Evolutionary conservation across 2,888 invertebrate genomes (phyloP).

Genomic region (Yponomeuta plumbellus): DNA sequence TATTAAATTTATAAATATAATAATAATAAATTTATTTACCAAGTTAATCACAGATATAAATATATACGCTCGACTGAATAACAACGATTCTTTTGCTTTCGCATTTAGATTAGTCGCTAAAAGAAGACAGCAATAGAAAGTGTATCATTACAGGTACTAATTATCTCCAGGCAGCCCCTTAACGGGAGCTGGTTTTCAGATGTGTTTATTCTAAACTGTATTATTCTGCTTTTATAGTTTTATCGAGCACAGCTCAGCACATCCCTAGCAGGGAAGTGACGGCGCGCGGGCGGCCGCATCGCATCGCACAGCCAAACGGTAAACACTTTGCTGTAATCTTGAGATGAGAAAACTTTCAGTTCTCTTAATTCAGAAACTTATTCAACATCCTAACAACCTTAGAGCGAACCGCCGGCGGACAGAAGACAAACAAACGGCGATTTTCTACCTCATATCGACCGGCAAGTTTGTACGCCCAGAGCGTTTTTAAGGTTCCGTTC

Average conservation of each 20-base stretch:
- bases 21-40: no score
- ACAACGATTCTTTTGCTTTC: no score
- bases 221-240: neutral
- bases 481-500: neutral
- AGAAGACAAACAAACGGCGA: constrained; percentile 64
- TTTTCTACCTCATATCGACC: constrained; percentile 7
- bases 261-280: constrained; percentile 31
- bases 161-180: no score
- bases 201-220: no score
- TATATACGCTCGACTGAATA: no score
- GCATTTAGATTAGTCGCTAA: no score
- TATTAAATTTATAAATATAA: no score
- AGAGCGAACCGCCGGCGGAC: constrained; percentile 68
- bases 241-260: constrained; percentile 4
- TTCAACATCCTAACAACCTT: constrained; percentile 77
- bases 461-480: neutral
- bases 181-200: no score
- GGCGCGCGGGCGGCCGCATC: constrained; percentile 61
- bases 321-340: constrained; percentile 78
- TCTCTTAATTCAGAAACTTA: constrained; percentile 78
- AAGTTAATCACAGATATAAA: no score
- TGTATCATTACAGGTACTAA: no score
- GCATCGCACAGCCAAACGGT: constrained; percentile 74
- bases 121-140: no score
- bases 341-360: constrained; percentile 78